Conservation (phyloP, 1,140 invertebrate species). For the Heliconius eleuchia region DNA sequence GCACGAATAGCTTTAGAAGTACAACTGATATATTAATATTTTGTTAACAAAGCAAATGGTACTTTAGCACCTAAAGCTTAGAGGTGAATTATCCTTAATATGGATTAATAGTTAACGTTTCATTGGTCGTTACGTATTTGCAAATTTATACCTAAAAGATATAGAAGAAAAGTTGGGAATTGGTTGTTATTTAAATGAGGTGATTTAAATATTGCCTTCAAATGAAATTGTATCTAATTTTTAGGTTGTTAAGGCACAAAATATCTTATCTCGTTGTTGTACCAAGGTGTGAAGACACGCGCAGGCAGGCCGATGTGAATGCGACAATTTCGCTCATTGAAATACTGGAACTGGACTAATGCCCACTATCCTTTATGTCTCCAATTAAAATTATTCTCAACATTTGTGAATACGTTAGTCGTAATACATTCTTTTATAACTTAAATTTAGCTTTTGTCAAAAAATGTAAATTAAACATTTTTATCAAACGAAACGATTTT, state of each 20-base stretch:
- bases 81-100: constrained; percentile 40
- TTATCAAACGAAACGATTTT: too few species aligned
- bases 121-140: constrained; percentile 54
- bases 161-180: constrained; percentile 65
- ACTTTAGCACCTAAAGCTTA: constrained; percentile 32
- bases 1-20: constrained; percentile 63
- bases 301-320: constrained; percentile 57
- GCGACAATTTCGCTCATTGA: constrained; percentile 74
- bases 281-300: constrained; percentile 67
- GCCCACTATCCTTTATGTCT: constrained; percentile 67
- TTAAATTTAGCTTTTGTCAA: not conserved
- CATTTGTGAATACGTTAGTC: constrained; percentile 45
- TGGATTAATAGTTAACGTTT: constrained; percentile 42
- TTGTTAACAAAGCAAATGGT: constrained; percentile 38
- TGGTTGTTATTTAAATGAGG: constrained; percentile 53
- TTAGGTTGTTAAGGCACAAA: constrained; percentile 36
- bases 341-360: constrained; percentile 71
- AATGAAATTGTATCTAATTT: constrained; percentile 47
- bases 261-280: constrained; percentile 33
- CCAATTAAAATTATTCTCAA: constrained; percentile 72
- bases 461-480: not conserved
- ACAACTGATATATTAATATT: constrained; percentile 52
- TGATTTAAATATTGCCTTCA: constrained; percentile 51
- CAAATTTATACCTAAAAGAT: constrained; percentile 72
- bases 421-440: constrained; percentile 30